Percentiles rank a stretch among this genome's conserved stretches.
phyloP scores from a whole-genome alignment of 2,888 invertebrate genomes.

The Sclerodermus sp. region DNA sequence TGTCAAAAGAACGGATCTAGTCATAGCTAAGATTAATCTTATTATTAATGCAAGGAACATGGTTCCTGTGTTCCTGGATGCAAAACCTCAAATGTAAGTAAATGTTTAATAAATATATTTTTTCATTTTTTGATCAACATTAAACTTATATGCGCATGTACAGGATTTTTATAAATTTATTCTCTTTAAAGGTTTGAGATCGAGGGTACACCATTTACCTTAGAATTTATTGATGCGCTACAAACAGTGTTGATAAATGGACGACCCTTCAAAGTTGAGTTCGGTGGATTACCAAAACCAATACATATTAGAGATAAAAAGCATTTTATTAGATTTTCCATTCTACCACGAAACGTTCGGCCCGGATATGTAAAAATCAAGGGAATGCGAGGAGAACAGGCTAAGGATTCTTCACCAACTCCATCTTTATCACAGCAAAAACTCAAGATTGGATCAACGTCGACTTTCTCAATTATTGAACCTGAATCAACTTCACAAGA shows the following conservation, averaged over 20 bases:
- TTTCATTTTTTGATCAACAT: neutral
- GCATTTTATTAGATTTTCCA: slow-evolving; percentile 80
- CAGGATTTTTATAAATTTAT: slow-evolving; percentile 6
- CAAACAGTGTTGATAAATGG: slow-evolving; percentile 79
- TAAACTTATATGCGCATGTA: too few species aligned
- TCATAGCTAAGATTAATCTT: slow-evolving; percentile 81
- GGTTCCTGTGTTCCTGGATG: slow-evolving; percentile 80
- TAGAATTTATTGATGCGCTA: slow-evolving; percentile 80
- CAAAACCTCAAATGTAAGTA: slow-evolving; percentile 72
- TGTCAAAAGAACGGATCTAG: slow-evolving; percentile 75
- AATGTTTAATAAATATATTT: neutral
- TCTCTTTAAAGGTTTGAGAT: slow-evolving; percentile 63
- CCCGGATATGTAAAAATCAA: slow-evolving; percentile 72
- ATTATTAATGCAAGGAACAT: slow-evolving; percentile 80
- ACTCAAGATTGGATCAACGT: slow-evolving; percentile 24
- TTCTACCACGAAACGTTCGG: slow-evolving; percentile 71
- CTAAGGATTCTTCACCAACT: slow-evolving; percentile 41
- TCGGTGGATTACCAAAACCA: slow-evolving; percentile 82
- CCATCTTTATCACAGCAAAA: slow-evolving; percentile 28
- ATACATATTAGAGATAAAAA: slow-evolving; percentile 74
- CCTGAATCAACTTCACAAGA: slow-evolving; percentile 49
- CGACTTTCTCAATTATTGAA: slow-evolving; percentile 29
- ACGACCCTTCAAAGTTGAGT: slow-evolving; percentile 76
- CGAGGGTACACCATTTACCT: slow-evolving; percentile 71
- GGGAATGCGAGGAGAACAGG: slow-evolving; percentile 70